Percentiles rank a stretch among this genome's conserved stretches.
These are phyloP conservation scores for Burhinus oedicnemus DNA, from an alignment of 2,113 vertebrate genomes.

Conservation along the genomic window DNA sequence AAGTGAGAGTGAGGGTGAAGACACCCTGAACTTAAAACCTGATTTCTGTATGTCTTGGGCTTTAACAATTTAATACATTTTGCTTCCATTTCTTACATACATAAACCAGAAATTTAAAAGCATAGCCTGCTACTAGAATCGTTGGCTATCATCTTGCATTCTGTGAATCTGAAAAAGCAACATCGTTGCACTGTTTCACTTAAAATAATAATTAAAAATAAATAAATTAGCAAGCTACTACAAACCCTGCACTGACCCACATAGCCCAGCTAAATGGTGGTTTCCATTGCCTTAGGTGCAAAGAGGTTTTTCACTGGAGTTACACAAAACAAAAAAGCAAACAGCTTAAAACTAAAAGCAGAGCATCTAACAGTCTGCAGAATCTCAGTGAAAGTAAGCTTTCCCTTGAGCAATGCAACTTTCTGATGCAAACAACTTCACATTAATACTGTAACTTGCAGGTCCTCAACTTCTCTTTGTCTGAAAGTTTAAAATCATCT, in stretches of 20 bases:
- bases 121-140: background rate
- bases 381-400: background rate
- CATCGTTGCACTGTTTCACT: background rate
- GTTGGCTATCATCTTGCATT: background rate
- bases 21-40: background rate
- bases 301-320: background rate
- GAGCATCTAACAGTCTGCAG: background rate
- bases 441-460: background rate
- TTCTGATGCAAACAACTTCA: background rate
- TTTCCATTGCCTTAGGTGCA: background rate
- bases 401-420: background rate
- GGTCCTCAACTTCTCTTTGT: background rate
- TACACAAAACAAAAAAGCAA: background rate
- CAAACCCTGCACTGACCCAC: background rate
- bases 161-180: background rate
- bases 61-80: background rate
- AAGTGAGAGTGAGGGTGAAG: background rate
- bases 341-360: background rate
- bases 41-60: background rate
- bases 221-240: background rate
- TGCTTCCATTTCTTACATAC: background rate
- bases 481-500: background rate
- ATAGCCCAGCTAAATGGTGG: background rate
- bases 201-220: background rate
- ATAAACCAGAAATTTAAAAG: background rate